Evolutionary conservation across 2,113 vertebrate genomes (phyloP).

Genomic region (Notiomystis cincta): DNA sequence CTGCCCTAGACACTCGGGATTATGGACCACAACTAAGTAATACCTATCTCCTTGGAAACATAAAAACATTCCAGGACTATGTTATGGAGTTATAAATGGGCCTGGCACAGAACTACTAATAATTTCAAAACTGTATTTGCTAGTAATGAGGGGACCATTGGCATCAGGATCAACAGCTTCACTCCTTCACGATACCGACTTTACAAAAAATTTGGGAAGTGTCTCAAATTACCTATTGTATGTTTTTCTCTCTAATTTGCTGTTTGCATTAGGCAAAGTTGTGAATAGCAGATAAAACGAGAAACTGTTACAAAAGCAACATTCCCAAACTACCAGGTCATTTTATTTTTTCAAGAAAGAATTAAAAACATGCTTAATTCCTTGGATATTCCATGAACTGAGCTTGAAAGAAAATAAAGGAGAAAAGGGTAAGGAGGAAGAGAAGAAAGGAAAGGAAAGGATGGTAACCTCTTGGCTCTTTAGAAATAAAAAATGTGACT

Average conservation of each 20-base stretch:
- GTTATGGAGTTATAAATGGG: neutral
- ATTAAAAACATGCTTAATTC: neutral
- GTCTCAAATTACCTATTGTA: neutral
- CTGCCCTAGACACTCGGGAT: neutral
- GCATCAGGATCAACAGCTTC: neutral
- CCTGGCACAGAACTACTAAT: neutral
- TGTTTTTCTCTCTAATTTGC: conserved; percentile 18
- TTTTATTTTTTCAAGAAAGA: neutral
- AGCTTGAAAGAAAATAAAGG: neutral
- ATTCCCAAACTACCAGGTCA: neutral
- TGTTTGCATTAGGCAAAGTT: neutral
- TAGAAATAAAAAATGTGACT: neutral
- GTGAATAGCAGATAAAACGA: conserved; percentile 1
- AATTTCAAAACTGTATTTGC: neutral
- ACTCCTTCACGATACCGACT: neutral
- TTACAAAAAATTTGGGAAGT: neutral
- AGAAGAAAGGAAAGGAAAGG: neutral
- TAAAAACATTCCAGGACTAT: neutral
- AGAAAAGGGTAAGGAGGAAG: neutral
- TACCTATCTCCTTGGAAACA: neutral
- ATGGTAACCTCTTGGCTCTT: neutral
- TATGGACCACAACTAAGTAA: neutral
- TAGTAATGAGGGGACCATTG: neutral
- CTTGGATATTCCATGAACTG: neutral
- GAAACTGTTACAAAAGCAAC: neutral